Evolutionary conservation across 2,888 invertebrate species (phyloP), one percentile per base, ranked within the genome.

Genomic region (Phorcus lineatus): DNA sequence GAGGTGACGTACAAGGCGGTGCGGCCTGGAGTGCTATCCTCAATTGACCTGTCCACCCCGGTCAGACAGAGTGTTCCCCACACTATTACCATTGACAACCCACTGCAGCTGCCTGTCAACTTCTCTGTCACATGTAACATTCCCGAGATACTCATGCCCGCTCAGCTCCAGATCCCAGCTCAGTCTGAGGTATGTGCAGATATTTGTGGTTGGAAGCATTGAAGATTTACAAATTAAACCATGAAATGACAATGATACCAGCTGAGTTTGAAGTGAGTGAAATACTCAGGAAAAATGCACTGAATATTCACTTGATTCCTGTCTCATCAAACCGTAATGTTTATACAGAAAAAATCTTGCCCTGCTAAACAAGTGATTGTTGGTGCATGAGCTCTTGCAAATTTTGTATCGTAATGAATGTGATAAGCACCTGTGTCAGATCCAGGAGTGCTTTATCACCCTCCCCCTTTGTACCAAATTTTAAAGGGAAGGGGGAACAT

Each of bases 41-140:
- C 87, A 4, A 91, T 93, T 22, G 89, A 91, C 28, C 87, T 93
- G 77, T 83, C 88, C 0, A 92, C 93, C 2, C 92, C 91, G 1
- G 93, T 93, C 11, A 82, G 93, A 52, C 92, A 92, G 86, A 91
- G 89, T 40, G 87, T 92, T 4, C 90, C 88, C 16, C 87, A 93
- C 83, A 91, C 90, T 17, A 87, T 93, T 74, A 86, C 78, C 3
- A 80, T 93, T 53, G 91, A 93, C 66, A 93, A 93, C 85, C 93
- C 93, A 3, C 88, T 93, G 24, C 80, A 83, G 24, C 83, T 87
- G 81, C 86, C 91, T 24, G 91, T 92, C 17, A 89, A 89, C 17
- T 93, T 93, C 84, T 83, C 84, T 28, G 91, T 90, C 28, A 84
- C 86, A 2, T 92, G 92, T 85, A 88, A 87, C 53, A 83, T 92